Conservation (phyloP, 1,140 invertebrate genomes). For the Branchinecta lynchi region DNA sequence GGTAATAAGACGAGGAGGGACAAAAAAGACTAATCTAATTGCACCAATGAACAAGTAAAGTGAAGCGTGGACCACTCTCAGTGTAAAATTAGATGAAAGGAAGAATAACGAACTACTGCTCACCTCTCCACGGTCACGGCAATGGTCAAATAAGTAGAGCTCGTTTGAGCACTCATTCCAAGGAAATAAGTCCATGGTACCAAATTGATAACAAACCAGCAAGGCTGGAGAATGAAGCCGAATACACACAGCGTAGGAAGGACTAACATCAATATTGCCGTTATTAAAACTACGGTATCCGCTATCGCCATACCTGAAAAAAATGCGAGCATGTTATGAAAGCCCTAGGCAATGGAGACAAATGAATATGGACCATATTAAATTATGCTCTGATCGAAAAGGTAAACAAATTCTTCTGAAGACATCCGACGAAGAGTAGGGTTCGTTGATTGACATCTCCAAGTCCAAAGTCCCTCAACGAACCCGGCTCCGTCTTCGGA, state of each 20-base stretch:
- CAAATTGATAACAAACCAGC: constrained; percentile 55
- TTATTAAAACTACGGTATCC: constrained; percentile 72
- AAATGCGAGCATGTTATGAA: background rate
- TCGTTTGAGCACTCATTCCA: constrained; percentile 55
- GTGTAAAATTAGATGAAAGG: background rate
- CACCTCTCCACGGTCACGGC: constrained; percentile 79
- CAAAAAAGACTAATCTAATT: too few relatives aligned
- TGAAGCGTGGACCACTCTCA: too few relatives aligned
- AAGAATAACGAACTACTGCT: background rate
- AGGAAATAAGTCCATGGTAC: constrained; percentile 70
- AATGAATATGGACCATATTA: too few relatives aligned
- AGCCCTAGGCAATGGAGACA: too few relatives aligned
- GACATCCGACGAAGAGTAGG: too few relatives aligned
- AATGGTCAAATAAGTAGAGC: constrained; percentile 62
- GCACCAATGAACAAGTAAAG: too few relatives aligned
- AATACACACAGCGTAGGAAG: constrained; percentile 67
- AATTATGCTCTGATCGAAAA: too few relatives aligned
- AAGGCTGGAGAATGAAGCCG: constrained; percentile 51
- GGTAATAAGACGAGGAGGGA: too few relatives aligned
- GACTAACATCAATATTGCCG: constrained; percentile 70
- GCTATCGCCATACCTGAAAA: constrained; percentile 64
- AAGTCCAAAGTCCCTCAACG: too few relatives aligned
- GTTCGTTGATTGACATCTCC: too few relatives aligned
- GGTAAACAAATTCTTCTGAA: too few relatives aligned
- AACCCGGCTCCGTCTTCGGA: too few relatives aligned